Percentiles rank a stretch among this genome's conserved stretches.
These are phyloP conservation scores for Acanthopagrus latus DNA, from an alignment of 2,797 vertebrate genomes.

Conservation along the genomic window DNA sequence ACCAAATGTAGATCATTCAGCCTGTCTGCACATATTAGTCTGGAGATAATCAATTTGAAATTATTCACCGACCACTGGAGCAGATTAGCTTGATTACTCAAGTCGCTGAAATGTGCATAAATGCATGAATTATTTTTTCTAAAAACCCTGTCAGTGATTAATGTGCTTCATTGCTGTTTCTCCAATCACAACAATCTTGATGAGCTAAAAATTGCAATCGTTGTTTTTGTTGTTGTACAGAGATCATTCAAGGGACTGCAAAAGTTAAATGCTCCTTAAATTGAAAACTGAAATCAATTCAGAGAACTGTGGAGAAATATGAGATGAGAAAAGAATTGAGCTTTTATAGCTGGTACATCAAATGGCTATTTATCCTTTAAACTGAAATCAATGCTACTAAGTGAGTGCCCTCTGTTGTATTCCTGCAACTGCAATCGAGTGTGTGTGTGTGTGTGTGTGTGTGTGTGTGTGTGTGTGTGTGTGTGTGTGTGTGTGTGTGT, in stretches of 20 bases:
- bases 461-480: too few relatives aligned
- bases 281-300: conserved; percentile 18
- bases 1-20: conserved; percentile 3
- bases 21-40: conserved; percentile 36
- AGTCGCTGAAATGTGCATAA: conserved; percentile 27
- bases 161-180: not conserved
- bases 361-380: conserved; percentile 55
- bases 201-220: not conserved
- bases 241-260: conserved; percentile 8
- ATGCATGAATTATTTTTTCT: conserved; percentile 32
- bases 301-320: conserved; percentile 16
- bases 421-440: conserved; percentile 3
- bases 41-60: conserved; percentile 44
- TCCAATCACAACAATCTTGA: not conserved
- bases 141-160: conserved; percentile 1
- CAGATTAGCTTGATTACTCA: conserved; percentile 29
- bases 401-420: conserved; percentile 42
- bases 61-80: conserved; percentile 9
- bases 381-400: conserved; percentile 63
- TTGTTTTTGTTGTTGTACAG: not conserved
- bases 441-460: too few relatives aligned
- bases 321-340: conserved; percentile 20
- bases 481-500: too few relatives aligned
- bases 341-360: conserved; percentile 22
- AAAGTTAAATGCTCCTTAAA: conserved; percentile 22